A percentile compares a stretch with the other conserved stretches of the same genome.
Evolutionary conservation across 2,797 vertebrate genomes (phyloP).

Genomic region (Lutra lutra): DNA sequence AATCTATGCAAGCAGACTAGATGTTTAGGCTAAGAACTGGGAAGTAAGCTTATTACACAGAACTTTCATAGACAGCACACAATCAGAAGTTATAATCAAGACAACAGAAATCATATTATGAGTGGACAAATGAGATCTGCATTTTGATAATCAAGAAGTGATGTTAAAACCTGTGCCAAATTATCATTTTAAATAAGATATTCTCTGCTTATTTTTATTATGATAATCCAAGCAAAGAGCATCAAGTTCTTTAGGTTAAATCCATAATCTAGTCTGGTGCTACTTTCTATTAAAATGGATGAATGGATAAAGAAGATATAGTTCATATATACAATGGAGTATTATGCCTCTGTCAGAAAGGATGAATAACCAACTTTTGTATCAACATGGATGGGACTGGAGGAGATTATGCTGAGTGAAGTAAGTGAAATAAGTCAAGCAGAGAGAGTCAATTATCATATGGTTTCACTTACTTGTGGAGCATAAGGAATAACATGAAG

Average conservation of each 20-base stretch:
- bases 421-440: no score
- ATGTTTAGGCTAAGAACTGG: slow-evolving; percentile 29
- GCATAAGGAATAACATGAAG: no score
- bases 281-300: not conserved
- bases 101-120: slow-evolving; percentile 11
- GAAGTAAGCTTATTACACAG: not conserved
- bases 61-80: not conserved
- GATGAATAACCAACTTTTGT: no score
- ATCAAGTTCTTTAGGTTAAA: not conserved
- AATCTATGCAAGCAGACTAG: not conserved
- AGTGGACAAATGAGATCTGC: slow-evolving; percentile 18
- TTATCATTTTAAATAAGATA: not conserved
- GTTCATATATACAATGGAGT: no score
- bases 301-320: no score
- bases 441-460: no score
- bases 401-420: no score
- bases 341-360: no score
- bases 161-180: not conserved
- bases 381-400: no score
- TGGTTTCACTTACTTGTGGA: no score
- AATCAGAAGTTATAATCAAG: slow-evolving; percentile 46
- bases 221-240: slow-evolving; percentile 14
- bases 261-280: not conserved
- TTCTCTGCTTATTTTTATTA: slow-evolving; percentile 36
- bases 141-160: slow-evolving; percentile 34